Evolutionary conservation across 2,888 invertebrate genomes (phyloP).

Genomic region (Drosophila pegasa): DNA sequence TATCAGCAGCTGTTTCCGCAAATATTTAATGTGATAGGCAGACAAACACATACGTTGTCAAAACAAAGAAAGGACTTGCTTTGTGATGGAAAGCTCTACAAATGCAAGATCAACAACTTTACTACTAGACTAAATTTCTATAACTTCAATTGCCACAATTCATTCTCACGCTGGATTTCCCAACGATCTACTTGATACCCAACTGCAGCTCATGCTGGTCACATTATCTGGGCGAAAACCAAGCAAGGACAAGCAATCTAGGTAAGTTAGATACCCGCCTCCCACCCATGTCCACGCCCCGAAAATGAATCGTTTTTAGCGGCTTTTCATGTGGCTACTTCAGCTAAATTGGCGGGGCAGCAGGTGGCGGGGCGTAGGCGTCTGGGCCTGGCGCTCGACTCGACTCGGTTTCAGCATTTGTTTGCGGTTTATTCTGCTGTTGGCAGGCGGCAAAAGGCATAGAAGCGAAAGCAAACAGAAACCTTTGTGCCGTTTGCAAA

Average conservation of each 20-base stretch:
- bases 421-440: slow-evolving; percentile 50
- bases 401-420: slow-evolving; percentile 53
- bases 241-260: neutral
- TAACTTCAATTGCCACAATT: neutral
- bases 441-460: slow-evolving; percentile 25
- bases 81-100: neutral
- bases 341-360: neutral
- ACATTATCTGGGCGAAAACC: slow-evolving; percentile 13
- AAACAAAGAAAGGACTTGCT: neutral
- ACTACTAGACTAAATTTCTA: neutral
- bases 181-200: slow-evolving; percentile 9
- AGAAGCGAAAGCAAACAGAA: slow-evolving; percentile 46
- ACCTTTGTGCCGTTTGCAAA: slow-evolving; percentile 59
- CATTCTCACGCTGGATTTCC: neutral
- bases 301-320: slow-evolving; percentile 54
- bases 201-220: neutral
- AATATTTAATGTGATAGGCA: slow-evolving; percentile 11
- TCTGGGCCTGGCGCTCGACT: slow-evolving; percentile 4
- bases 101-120: slow-evolving; percentile 1
- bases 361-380: neutral
- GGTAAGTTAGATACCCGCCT: neutral
- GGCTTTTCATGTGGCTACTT: slow-evolving; percentile 31
- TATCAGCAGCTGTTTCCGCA: slow-evolving; percentile 25
- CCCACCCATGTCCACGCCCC: neutral
- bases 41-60: neutral